Evolutionary conservation across 2,113 vertebrate genomes (phyloP).

Genomic region (Psophia crepitans): DNA sequence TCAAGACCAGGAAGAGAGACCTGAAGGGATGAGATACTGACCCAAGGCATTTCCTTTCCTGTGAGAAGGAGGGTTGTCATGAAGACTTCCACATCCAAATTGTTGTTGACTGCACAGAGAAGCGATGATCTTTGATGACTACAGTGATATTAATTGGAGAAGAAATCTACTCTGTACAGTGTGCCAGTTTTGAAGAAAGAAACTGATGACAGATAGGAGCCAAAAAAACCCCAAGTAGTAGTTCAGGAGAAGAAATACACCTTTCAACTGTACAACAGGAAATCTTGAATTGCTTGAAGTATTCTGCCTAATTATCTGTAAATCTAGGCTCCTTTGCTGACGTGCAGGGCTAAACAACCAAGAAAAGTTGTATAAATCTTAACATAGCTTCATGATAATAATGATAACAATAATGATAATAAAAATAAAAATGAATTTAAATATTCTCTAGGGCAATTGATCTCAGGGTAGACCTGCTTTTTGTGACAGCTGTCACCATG

Average conservation of each 20-base stretch:
- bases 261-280: not conserved
- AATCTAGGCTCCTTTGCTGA: not conserved
- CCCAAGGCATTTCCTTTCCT: not conserved
- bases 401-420: slow-evolving; percentile 32
- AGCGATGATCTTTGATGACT: not conserved
- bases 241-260: not conserved
- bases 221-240: not conserved
- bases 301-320: slow-evolving; percentile 50
- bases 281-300: not conserved
- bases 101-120: not conserved
- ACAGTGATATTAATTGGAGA: not conserved
- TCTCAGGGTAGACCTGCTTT: slow-evolving; percentile 2
- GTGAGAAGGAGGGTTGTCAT: not conserved
- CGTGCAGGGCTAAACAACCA: not conserved
- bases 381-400: not conserved
- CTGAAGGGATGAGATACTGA: not conserved
- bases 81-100: not conserved
- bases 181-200: not conserved
- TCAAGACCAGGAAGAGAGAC: slow-evolving; percentile 1
- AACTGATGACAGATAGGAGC: not conserved
- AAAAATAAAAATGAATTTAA: slow-evolving; percentile 55
- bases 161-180: not conserved
- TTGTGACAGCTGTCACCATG: not conserved
- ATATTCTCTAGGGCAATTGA: slow-evolving; percentile 19
- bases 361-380: slow-evolving; percentile 38